These are phyloP conservation scores for Tenualosa thibaudeaui DNA, from an alignment of 2,797 vertebrate species.

Conservation along the genomic window DNA sequence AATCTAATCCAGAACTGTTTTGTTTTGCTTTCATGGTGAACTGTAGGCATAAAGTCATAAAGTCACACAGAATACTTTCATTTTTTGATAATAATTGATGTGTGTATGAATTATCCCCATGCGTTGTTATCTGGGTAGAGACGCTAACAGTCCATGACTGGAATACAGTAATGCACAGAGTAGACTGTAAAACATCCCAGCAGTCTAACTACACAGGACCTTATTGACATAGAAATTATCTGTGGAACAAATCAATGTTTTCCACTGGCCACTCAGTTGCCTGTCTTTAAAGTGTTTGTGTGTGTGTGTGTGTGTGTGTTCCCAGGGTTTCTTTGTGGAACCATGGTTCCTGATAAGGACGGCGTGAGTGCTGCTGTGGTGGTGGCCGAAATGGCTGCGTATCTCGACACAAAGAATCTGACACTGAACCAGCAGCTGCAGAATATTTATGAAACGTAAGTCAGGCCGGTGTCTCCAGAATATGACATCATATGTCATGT, in stretches of 20 bases:
- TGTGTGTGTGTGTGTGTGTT: slow-evolving; percentile 20
- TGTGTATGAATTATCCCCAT: background rate
- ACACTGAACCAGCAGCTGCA: slow-evolving; percentile 81
- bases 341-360: slow-evolving; percentile 88
- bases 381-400: slow-evolving; percentile 88
- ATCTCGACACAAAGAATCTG: slow-evolving; percentile 75
- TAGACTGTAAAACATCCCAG: too few species aligned
- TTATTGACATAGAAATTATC: background rate
- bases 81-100: background rate
- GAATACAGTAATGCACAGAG: background rate
- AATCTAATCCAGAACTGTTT: background rate
- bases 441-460: slow-evolving; percentile 85
- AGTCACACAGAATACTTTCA: too few species aligned
- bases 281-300: too few species aligned
- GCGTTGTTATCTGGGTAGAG: background rate
- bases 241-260: background rate
- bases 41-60: too few species aligned
- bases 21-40: background rate
- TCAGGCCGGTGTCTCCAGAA: background rate
- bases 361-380: slow-evolving; percentile 90
- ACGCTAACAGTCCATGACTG: background rate
- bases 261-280: background rate
- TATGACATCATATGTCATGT: too few species aligned
- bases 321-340: slow-evolving; percentile 91
- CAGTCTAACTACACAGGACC: background rate